Evolutionary conservation across 1,140 invertebrate genomes (phyloP).

Genomic region (Drosophila neocordata): DNA sequence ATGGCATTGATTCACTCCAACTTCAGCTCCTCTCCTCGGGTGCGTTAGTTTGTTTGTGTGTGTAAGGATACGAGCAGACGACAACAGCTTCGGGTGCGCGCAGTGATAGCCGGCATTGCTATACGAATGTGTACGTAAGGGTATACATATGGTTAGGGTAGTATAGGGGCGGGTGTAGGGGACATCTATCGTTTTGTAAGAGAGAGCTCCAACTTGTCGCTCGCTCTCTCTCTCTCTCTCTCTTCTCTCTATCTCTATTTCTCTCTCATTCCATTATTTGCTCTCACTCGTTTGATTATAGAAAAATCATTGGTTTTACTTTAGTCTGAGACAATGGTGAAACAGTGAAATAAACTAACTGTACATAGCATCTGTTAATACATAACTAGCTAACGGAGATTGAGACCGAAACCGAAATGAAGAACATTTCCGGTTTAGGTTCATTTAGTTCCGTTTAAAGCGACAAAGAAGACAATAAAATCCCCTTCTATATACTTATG

Average conservation of each 20-base stretch:
- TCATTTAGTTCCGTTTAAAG: too few relatives aligned
- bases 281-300: neutral
- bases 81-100: conserved; percentile 16
- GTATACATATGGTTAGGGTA: too few relatives aligned
- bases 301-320: neutral
- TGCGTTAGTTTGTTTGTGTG: conserved; percentile 24
- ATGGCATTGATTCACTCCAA: conserved; percentile 39
- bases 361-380: too few relatives aligned
- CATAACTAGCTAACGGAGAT: too few relatives aligned
- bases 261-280: neutral
- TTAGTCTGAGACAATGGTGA: neutral
- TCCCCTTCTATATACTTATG: too few relatives aligned
- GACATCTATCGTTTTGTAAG: neutral
- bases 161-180: too few relatives aligned
- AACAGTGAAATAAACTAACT: neutral
- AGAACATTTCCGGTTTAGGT: too few relatives aligned
- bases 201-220: neutral
- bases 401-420: too few relatives aligned
- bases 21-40: conserved; percentile 56
- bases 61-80: conserved; percentile 25
- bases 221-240: neutral
- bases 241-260: too few relatives aligned
- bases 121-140: neutral
- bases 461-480: too few relatives aligned
- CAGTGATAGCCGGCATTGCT: conserved; percentile 20